phyloP scores from a whole-genome alignment of 2,888 invertebrate species.

The Aleiodes alternator region DNA sequence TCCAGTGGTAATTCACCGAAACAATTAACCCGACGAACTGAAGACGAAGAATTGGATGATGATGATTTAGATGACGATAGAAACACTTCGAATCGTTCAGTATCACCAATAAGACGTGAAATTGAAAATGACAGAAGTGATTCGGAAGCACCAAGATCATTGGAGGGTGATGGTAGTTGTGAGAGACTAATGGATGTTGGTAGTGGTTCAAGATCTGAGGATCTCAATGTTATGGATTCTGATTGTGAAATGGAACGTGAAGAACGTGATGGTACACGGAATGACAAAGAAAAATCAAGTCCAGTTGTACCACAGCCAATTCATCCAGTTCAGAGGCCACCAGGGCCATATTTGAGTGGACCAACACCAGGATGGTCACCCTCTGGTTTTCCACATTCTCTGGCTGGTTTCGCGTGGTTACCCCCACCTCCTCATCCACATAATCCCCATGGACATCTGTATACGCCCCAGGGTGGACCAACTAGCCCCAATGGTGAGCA shows the following conservation, averaged over 20 bases:
- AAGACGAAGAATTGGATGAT: slow-evolving; percentile 50
- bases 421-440: slow-evolving; percentile 79
- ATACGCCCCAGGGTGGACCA: slow-evolving; percentile 71
- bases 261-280: slow-evolving; percentile 51
- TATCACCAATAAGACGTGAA: slow-evolving; percentile 67
- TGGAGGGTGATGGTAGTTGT: slow-evolving; percentile 68
- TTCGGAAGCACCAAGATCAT: slow-evolving; percentile 70
- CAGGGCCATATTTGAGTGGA: slow-evolving; percentile 79
- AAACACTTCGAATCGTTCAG: slow-evolving; percentile 63
- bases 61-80: slow-evolving; percentile 62
- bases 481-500: slow-evolving; percentile 73
- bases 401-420: slow-evolving; percentile 83
- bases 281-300: slow-evolving; percentile 74
- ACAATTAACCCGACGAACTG: slow-evolving; percentile 47
- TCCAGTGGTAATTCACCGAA: slow-evolving; percentile 50
- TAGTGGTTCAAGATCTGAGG: slow-evolving; percentile 72
- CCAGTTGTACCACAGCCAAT: slow-evolving; percentile 84
- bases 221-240: slow-evolving; percentile 73
- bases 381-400: slow-evolving; percentile 73
- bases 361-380: slow-evolving; percentile 74
- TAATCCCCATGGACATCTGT: slow-evolving; percentile 76
- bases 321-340: slow-evolving; percentile 79
- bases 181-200: slow-evolving; percentile 70
- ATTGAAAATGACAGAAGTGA: slow-evolving; percentile 70
- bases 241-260: slow-evolving; percentile 69